Evolutionary conservation across 2,113 vertebrate species (phyloP).

Genomic region (Cacatua alba): DNA sequence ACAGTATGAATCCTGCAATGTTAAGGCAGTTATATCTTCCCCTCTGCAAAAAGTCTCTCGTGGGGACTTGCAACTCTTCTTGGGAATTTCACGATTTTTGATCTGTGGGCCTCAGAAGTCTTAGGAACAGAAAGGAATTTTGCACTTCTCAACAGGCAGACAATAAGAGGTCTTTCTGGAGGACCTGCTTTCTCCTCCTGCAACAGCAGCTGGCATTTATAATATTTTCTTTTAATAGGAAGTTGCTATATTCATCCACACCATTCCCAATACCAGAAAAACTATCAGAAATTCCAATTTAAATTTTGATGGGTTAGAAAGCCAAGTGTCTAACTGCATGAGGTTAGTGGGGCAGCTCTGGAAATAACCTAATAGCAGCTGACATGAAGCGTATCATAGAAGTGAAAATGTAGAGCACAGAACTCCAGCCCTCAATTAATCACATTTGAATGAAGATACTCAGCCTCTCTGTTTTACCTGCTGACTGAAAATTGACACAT

Average conservation of each 20-base stretch:
- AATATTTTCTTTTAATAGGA: not conserved
- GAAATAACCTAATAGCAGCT: not conserved
- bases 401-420: not conserved
- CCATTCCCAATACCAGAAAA: not conserved
- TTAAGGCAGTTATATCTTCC: not conserved
- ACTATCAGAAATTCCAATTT: not conserved
- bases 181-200: not conserved
- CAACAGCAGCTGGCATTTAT: not conserved
- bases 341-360: not conserved
- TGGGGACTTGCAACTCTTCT: not conserved
- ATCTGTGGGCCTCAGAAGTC: not conserved
- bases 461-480: not conserved
- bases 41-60: not conserved
- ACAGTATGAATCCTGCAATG: rapidly evolving
- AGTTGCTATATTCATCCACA: not conserved
- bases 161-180: not conserved
- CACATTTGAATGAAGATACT: not conserved
- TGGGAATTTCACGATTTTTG: not conserved
- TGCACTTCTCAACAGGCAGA: not conserved
- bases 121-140: not conserved
- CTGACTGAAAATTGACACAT: not conserved
- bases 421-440: not conserved
- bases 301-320: not conserved
- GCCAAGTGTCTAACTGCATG: not conserved
- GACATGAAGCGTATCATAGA: not conserved